A percentile compares a stretch with the other conserved stretches of the same genome.
These are phyloP conservation scores for Euproctis similis DNA, from an alignment of 2,888 invertebrate species.

Conservation along the genomic window DNA sequence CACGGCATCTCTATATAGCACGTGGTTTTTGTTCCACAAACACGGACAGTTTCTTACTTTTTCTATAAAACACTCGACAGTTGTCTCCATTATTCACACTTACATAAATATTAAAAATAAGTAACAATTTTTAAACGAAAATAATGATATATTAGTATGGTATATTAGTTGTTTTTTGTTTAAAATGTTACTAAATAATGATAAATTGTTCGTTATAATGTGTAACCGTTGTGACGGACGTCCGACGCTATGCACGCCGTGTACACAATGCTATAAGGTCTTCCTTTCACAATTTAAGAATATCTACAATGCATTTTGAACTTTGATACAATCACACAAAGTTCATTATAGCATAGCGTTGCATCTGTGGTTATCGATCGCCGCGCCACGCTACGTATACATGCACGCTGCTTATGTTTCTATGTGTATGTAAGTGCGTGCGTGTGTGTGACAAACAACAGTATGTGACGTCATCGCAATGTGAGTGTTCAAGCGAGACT, in stretches of 20 bases:
- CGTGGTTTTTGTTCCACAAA: slow-evolving; percentile 9
- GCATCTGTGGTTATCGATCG: slow-evolving; percentile 2
- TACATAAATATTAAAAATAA: not conserved
- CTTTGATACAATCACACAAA: not conserved
- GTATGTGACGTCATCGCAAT: slow-evolving; percentile 4
- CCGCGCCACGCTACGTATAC: slow-evolving; percentile 2
- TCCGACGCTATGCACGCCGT: slow-evolving; percentile 7
- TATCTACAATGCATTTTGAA: not conserved
- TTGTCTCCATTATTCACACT: slow-evolving; percentile 1
- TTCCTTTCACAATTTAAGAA: no score
- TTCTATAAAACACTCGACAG: slow-evolving; percentile 10
- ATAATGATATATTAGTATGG: no score
- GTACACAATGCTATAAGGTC: not conserved
- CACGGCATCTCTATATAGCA: slow-evolving; percentile 5
- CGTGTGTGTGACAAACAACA: not conserved
- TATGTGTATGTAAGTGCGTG: no score
- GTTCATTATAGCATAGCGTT: not conserved
- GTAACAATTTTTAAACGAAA: no score
- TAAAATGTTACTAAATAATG: no score
- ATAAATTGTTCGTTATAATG: no score
- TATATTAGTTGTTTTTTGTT: no score
- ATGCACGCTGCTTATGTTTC: slow-evolving; percentile 3
- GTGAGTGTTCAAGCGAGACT: not conserved
- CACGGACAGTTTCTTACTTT: slow-evolving; percentile 6
- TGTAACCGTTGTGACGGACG: not conserved